Percentiles rank a stretch among this genome's conserved stretches.
Evolutionary conservation across 2,888 invertebrate species (phyloP).

Genomic region (Glaucopsyche alexis): DNA sequence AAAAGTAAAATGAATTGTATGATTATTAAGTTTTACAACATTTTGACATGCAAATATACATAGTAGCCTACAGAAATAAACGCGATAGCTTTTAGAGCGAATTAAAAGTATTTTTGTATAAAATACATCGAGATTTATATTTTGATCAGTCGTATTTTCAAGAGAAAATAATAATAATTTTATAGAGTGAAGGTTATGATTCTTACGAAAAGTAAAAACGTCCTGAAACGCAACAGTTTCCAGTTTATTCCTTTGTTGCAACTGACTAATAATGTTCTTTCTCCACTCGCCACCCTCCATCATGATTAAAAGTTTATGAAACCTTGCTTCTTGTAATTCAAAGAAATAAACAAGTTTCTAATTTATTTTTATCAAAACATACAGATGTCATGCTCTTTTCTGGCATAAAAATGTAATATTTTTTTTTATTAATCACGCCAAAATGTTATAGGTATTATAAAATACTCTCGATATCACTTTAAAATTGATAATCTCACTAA

Average conservation of each 20-base stretch:
- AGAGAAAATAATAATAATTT: not conserved
- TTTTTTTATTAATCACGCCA: too few species aligned
- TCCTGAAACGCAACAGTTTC: conserved; percentile 89
- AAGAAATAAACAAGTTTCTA: conserved; percentile 45
- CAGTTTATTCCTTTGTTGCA: conserved; percentile 86
- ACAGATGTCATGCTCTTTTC: conserved; percentile 56
- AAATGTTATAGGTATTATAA: not conserved
- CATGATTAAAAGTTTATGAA: conserved; percentile 43
- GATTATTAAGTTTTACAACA: not conserved
- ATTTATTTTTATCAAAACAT: conserved; percentile 62
- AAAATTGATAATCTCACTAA: not conserved
- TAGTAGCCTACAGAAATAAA: too few species aligned
- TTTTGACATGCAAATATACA: not conserved
- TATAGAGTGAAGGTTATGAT: conserved; percentile 54
- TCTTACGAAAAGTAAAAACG: conserved; percentile 90
- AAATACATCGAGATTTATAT: not conserved
- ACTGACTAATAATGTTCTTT: conserved; percentile 83
- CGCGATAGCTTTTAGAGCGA: too few species aligned
- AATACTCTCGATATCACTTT: not conserved
- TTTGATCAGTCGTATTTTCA: not conserved
- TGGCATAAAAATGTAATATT: not conserved
- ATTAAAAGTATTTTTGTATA: too few species aligned
- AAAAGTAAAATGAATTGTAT: conserved; percentile 43
- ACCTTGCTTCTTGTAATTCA: conserved; percentile 39
- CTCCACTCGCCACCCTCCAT: conserved; percentile 83